phyloP scores from a whole-genome alignment of 2,888 invertebrate genomes.

The Pseudococcus longispinus region DNA sequence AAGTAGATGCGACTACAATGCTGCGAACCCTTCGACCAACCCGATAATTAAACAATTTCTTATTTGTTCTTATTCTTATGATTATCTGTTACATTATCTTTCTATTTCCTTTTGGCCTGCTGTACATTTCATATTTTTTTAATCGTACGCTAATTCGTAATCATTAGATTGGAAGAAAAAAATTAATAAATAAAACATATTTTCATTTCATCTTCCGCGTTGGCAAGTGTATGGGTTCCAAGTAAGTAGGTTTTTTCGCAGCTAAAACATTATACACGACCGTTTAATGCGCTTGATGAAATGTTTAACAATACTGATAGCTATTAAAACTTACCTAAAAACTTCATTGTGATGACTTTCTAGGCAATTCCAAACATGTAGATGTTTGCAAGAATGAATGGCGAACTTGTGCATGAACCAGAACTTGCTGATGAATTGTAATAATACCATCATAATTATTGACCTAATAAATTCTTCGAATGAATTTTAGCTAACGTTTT shows the following conservation, averaged over 20 bases:
- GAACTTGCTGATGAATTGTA: background rate
- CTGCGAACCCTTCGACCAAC: conserved; percentile 43
- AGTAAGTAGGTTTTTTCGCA: background rate
- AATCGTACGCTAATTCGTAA: conserved; percentile 39
- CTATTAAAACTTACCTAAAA: too few relatives aligned
- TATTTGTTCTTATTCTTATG: conserved; percentile 48
- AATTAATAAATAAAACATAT: conserved; percentile 43
- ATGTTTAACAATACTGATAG: background rate
- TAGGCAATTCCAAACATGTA: background rate
- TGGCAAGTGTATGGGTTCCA: background rate
- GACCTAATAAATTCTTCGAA: background rate
- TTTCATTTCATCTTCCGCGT: background rate
- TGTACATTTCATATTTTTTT: conserved; percentile 12
- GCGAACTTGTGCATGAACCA: background rate
- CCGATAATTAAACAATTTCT: conserved; percentile 51
- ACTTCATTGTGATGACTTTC: background rate
- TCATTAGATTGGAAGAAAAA: conserved; percentile 34
- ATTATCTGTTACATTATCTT: conserved; percentile 35
- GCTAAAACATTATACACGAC: background rate
- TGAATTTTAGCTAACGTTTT: background rate
- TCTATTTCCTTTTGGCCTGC: conserved; percentile 25
- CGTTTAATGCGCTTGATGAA: background rate
- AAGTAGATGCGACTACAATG: conserved; percentile 51
- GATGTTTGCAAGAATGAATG: background rate
- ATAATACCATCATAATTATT: background rate